phyloP scores from a whole-genome alignment of 1,140 invertebrate genomes.

The Drosophila tropicalis region DNA sequence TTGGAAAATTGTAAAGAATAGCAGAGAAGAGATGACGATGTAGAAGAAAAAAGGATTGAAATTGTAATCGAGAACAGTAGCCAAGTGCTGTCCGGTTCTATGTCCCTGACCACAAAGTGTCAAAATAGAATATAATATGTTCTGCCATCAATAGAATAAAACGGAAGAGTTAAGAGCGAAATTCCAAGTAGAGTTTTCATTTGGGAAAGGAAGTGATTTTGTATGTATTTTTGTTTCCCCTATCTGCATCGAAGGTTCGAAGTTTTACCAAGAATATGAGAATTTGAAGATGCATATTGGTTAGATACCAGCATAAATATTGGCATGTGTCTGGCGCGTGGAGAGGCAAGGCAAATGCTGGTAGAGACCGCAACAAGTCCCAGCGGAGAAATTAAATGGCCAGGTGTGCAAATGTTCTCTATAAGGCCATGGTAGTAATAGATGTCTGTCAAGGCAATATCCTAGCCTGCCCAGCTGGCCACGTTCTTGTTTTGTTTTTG shows the following conservation, averaged over 20 bases:
- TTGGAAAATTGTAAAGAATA: neutral
- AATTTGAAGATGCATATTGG: conserved; percentile 3
- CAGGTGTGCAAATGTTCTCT: conserved; percentile 42
- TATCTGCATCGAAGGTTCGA: neutral
- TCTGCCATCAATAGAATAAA: conserved; percentile 46
- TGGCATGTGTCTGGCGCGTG: conserved; percentile 63
- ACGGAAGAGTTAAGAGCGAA: conserved; percentile 59
- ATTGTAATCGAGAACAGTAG: conserved; percentile 42
- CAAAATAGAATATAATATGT: conserved; percentile 45
- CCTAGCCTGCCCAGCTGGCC: conserved; percentile 22
- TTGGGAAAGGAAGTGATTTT: conserved; percentile 36
- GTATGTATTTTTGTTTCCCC: neutral
- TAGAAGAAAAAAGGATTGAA: conserved; percentile 30
- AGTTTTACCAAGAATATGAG: conserved; percentile 40
- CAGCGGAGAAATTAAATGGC: conserved; percentile 45
- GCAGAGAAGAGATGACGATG: too few relatives aligned
- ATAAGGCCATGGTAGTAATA: too few relatives aligned
- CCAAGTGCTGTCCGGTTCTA: neutral
- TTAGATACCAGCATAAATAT: conserved; percentile 55
- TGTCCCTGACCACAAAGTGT: conserved; percentile 55
- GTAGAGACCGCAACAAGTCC: conserved; percentile 60
- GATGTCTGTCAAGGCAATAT: neutral
- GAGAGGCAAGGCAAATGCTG: conserved; percentile 45
- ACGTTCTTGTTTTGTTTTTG: conserved; percentile 49
- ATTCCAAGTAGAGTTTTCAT: conserved; percentile 35